Percentiles rank a stretch among this genome's conserved stretches.
phyloP scores from a whole-genome alignment of 2,797 vertebrate genomes.

The Malacoraja senta region DNA sequence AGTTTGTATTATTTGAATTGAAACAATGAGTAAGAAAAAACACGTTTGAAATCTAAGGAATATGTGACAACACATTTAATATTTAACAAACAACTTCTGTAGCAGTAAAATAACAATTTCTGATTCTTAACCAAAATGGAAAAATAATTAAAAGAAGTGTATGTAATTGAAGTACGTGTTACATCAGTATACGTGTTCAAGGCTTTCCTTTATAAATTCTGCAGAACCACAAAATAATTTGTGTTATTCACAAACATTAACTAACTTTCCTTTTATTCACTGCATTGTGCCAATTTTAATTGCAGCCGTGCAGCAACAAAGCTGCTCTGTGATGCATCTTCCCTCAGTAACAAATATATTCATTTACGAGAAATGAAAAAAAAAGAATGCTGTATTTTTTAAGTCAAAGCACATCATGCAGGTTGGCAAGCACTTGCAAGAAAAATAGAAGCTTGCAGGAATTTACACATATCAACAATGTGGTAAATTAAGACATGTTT shows the following conservation, averaged over 20 bases:
- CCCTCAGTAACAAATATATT: background rate
- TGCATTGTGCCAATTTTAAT: background rate
- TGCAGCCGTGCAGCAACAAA: background rate
- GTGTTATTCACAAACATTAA: background rate
- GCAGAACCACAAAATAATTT: background rate
- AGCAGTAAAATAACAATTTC: background rate
- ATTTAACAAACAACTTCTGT: background rate
- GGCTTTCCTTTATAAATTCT: background rate
- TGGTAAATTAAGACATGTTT: background rate
- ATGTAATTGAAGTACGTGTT: background rate
- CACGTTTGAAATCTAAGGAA: background rate
- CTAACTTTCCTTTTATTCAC: background rate
- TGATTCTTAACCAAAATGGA: background rate
- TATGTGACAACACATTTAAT: background rate
- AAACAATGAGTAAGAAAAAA: background rate
- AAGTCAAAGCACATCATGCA: no score
- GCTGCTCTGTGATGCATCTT: accelerated
- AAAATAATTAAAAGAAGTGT: background rate
- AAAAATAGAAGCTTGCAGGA: background rate
- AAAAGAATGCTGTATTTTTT: background rate
- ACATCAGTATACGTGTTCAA: background rate
- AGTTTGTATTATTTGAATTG: background rate
- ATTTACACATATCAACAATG: background rate
- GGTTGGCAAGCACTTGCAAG: background rate
- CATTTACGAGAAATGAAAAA: background rate